These are phyloP conservation scores for Arctia plantaginis DNA, from an alignment of 2,888 invertebrate species.

Conservation along the genomic window DNA sequence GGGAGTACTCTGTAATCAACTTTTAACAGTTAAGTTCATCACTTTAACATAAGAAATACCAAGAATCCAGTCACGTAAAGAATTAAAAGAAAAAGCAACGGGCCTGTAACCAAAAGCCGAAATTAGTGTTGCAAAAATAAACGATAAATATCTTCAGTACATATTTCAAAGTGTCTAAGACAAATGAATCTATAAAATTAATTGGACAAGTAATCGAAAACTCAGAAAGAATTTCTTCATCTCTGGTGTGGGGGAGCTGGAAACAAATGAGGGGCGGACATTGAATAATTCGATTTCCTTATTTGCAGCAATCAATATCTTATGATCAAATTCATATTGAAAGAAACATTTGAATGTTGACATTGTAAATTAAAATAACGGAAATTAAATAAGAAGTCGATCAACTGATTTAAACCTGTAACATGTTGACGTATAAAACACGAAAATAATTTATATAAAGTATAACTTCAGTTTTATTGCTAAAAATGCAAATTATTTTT, in stretches of 20 bases:
- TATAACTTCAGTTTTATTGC: background rate
- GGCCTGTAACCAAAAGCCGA: constrained; percentile 25
- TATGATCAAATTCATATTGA: constrained; percentile 78
- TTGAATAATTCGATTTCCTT: constrained; percentile 87
- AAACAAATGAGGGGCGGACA: constrained; percentile 86
- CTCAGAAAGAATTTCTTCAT: constrained; percentile 86
- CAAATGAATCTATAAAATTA: constrained; percentile 87
- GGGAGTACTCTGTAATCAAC: constrained; percentile 21
- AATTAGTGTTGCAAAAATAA: constrained; percentile 48
- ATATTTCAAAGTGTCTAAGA: constrained; percentile 80
- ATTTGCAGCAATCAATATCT: constrained; percentile 86
- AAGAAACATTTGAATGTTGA: constrained; percentile 62
- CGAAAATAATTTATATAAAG: background rate
- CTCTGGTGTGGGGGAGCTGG: constrained; percentile 81
- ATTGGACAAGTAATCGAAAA: constrained; percentile 87
- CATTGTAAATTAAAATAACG: constrained; percentile 41
- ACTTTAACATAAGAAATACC: constrained; percentile 1
- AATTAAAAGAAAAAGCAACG: constrained; percentile 30
- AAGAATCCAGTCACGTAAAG: constrained; percentile 10
- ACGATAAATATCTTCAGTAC: constrained; percentile 55
- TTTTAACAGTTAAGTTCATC: constrained; percentile 1
- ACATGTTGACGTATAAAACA: background rate
- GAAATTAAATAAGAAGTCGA: constrained; percentile 25
- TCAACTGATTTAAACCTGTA: background rate
- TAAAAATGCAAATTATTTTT: background rate